Base-by-base conservation (phyloP, 2,888 invertebrate genomes). In the Sminthurides aquaticus region DNA sequence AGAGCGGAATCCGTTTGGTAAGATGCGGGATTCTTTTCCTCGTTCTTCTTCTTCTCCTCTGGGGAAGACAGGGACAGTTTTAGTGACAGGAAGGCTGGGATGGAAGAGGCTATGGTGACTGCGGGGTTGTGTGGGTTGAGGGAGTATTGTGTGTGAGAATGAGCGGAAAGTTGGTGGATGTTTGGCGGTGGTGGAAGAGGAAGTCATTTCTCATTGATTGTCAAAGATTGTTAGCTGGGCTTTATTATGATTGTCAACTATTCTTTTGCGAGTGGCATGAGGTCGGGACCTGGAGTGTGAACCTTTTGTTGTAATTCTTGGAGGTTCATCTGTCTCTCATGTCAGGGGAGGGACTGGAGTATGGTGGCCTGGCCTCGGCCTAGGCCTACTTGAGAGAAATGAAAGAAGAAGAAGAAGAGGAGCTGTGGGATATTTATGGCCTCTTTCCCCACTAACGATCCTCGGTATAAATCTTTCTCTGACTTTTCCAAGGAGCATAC, bases 131-230 rank as follows among this genome's bases (percentile, higher is more conserved):
- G n/a, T n/a, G n/a, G n/a, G n/a, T n/a, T n/a, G n/a, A n/a, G n/a
- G n/a, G n/a, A n/a, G n/a, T n/a, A n/a, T n/a, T n/a, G n/a, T n/a
- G n/a, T n/a, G n/a, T n/a, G n/a, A n/a, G n/a, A n/a, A n/a, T n/a
- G n/a, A n/a, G n/a, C n/a, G n/a, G n/a, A n/a, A n/a, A n/a, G n/a
- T n/a, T n/a, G n/a, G n/a, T n/a, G n/a, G n/a, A n/a, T n/a, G n/a
- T n/a, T n/a, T n/a, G n/a, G n/a, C n/a, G n/a, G n/a, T n/a, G n/a
- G n/a, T n/a, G n/a, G n/a, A n/a, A 63, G 59, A 64, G 64, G 64
- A 64, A 64, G 56, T 60, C 59, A 64, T 64, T 64, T 64, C 55
- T 64, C 64, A 64, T 59, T 54, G 27, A 64, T 64, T 64, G 64
- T 64, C 64, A 64, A 55, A 57, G 57, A 62, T 62, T 43, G 62